Evolutionary conservation across 2,113 vertebrate genomes (phyloP), one percentile per base, ranked within the genome.

Genomic region (Ceyx melanurus): DNA sequence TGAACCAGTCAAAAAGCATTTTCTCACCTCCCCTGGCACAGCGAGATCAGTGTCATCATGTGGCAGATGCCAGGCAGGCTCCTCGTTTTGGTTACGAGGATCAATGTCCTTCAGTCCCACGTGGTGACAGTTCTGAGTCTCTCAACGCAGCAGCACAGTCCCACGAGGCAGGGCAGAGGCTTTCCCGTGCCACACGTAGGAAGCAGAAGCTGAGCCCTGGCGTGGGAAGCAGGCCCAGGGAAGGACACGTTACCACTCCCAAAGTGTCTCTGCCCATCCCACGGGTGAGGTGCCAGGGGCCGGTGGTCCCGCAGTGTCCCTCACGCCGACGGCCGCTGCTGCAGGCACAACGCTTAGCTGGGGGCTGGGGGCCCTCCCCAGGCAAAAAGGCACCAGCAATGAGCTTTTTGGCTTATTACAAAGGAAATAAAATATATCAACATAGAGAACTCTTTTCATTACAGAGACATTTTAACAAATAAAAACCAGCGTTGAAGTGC

Each of bases 361-460:
- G 37, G 54, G 45, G 53, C 88, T 96, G 87, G 78, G 80, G 91
- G 80, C 45, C 46, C 82, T 66, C 81, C 89, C 78, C 92, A 33
- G 86, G 92, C 88, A 96, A 95, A 43, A 96, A 97, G 94, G 96
- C 90, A 96, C 96, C 92, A 94, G 83, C 88, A 95, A 97, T 57
- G 89, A 96, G 89, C 86, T 92, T 90, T 96, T 89, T 94, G 84
- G 95, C 91, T 94, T 92, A 64, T 94, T 40, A 84, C 62, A 96
- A 93, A 89, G 72, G 65, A 96, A 84, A 65, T 54, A 68, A 94
- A 96, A 91, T 46, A 77, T 89, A 96, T 77, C 90, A 87, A 95
- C 50, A 95, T 67, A 96, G 66, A 95, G 73, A 94, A 96, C 61
- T 76, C 88, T 97, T 72, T 93, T 92, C 84, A 65, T 91, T 95